A percentile compares a stretch with the other conserved stretches of the same genome.
Evolutionary conservation across 64 coral and sea anemone species (phyloP).

Genomic region (Dendronephthya gigantea): DNA sequence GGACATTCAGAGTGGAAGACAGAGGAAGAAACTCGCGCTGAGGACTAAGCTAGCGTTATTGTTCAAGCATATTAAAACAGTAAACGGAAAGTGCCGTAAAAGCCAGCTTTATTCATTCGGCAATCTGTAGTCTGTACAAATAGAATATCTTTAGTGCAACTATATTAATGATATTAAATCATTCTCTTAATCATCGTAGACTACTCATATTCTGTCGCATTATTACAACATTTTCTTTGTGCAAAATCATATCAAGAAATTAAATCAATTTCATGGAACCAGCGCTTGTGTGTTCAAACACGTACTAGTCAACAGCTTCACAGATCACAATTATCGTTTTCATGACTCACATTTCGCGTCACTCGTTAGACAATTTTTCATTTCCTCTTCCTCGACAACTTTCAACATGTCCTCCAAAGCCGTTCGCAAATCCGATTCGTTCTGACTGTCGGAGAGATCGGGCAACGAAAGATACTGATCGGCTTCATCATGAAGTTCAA

Average conservation of each 20-base stretch:
- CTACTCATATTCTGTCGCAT: too few species aligned
- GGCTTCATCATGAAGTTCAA: neutral
- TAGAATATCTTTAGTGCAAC: too few species aligned
- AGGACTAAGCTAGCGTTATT: too few species aligned
- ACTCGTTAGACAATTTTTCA: neutral
- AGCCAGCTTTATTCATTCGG: too few species aligned
- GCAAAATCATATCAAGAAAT: neutral
- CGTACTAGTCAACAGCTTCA: neutral
- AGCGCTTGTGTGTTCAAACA: too few species aligned
- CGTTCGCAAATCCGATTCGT: neutral
- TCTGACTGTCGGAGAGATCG: neutral
- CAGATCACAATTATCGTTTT: neutral
- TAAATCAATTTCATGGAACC: too few species aligned
- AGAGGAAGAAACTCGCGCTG: too few species aligned
- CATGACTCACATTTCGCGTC: neutral
- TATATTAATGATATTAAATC: too few species aligned
- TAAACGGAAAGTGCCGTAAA: too few species aligned
- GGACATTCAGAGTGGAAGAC: too few species aligned
- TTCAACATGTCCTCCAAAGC: slow-evolving; percentile 10
- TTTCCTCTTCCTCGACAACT: neutral
- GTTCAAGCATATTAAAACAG: too few species aligned
- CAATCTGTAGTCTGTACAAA: too few species aligned
- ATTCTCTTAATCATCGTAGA: neutral
- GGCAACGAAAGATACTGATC: neutral
- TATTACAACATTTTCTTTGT: neutral